phyloP scores from a whole-genome alignment of 2,113 vertebrate genomes.

The Bubo blakistoni region DNA sequence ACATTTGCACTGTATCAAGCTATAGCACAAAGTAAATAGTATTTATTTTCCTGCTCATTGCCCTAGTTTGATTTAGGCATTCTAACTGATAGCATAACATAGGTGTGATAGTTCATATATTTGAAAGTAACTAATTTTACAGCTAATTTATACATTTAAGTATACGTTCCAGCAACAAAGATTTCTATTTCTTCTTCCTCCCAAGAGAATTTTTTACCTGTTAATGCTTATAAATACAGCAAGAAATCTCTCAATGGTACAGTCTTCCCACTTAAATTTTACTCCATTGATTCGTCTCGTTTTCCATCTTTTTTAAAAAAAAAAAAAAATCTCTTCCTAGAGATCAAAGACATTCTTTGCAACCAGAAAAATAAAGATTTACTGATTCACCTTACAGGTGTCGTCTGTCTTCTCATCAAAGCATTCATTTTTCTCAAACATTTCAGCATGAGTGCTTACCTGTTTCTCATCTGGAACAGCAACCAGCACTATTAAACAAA shows the following conservation, averaged over 20 bases:
- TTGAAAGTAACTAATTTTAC: background rate
- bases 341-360: constrained; percentile 41
- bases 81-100: background rate
- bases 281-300: background rate
- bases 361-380: constrained; percentile 34
- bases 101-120: background rate
- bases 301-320: background rate
- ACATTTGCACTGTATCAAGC: background rate
- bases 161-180: background rate
- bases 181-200: background rate
- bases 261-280: background rate
- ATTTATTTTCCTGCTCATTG: background rate
- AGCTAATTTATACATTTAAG: background rate
- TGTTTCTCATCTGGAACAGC: background rate
- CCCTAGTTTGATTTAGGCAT: background rate
- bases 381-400: constrained; percentile 36
- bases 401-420: constrained; percentile 2
- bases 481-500: background rate
- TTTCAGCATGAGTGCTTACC: background rate
- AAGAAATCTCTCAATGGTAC: background rate
- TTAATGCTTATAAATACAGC: background rate
- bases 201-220: background rate
- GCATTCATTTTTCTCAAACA: background rate
- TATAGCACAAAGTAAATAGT: background rate
- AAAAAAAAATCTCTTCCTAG: background rate